Base-by-base conservation (phyloP, 2,113 vertebrate species). In the Crotalus horridus region DNA sequence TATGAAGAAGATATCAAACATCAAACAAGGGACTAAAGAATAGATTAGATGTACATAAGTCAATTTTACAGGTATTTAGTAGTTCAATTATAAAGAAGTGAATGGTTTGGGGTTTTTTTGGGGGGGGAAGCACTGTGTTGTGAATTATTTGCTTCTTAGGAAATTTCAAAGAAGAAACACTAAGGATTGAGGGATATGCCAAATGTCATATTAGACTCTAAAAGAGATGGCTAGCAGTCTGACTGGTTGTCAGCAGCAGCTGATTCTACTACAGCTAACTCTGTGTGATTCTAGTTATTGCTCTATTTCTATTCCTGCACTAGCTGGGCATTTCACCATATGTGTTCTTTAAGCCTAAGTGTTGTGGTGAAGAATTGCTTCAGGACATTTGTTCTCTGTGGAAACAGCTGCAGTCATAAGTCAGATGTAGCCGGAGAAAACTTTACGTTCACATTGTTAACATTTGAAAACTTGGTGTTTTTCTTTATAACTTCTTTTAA, bases 221-320 rank as follows among this genome's bases (percentile, higher is more conserved):
- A 93, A 89, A 20, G 51, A 93, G 46, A 1, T 33, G 93, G 29
- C 0, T 2, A 29, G 51, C 46, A 93, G 94, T 94, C 48, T 81
- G 39, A 21, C 88, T 95, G 96, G 96, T 95, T 97, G 97, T 95
- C 15, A 88, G 11, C 55, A 93, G 95, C 97, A 97, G 97, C 96
- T 97, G 97, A 93, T 92, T 6, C 59, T 94, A 58, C 94, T 58
- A 95, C 97, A 96, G 95, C 12, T 97, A 96, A 95, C 94, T 92
- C 87, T 43, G 7, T 89, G 90, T 0, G 0, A 88, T 17, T 15
- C 0, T 0, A 61, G 54, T 56, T 1, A 59, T 0, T 1, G 51
- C 13, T n/a, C 0, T 0, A 15, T 0, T 8, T 1, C 56, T 86
- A 0, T 43, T 26, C 23, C 93, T 86, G 90, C 6, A 0, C 56